Evolutionary conservation across 2,113 vertebrate species (phyloP), one percentile per base, ranked within the genome.

Genomic region (Chlorodrepanis virens): DNA sequence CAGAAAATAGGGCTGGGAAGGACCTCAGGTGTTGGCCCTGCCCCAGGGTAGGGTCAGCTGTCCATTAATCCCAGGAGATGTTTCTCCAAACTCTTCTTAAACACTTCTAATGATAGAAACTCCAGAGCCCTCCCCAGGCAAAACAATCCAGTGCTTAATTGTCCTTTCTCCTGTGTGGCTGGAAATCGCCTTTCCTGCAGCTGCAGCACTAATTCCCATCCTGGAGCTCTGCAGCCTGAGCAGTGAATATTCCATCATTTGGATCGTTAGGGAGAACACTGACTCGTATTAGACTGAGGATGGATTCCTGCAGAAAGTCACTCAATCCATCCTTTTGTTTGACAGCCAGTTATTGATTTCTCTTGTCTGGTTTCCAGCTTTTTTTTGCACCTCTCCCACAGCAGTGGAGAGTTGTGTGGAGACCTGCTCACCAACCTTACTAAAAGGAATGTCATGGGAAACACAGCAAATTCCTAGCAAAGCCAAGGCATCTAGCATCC

Each of bases 311-410:
- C 89, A 89, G 68, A 81, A 94, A 96, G 71, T 42, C 83, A 86
- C 86, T 92, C 90, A 69, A 94, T 97, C 94, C 94, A 92, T 95
- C 91, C 80, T 94, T 89, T 35, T 3, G 0, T 53, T 57, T 92
- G 96, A 94, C 94, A 97, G 91, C 83, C 56, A 93, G 52, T 81
- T 92, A 83, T 90, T 95, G 86, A 89, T 86, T 77, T 37, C 68
- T 83, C 79, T 76, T 72, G 93, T 81, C 94, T 92, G 83, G 56
- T 87, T 93, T 89, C 86, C 91, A 96, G 21, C 72, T 42, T 2
- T 59, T 56, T 63, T 88, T 89, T 92, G 68, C 72, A 29, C 83
- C 52, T 74, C 77, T 91, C 64, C 80, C 93, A 63, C 5, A 0
- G 68, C 10, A 65, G 40, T 40, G 40, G 40, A 40, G 40, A 40